Percentiles rank a stretch among this genome's conserved stretches.
phyloP scores from a whole-genome alignment of 2,113 vertebrate genomes.

The Cyanocitta stelleri region DNA sequence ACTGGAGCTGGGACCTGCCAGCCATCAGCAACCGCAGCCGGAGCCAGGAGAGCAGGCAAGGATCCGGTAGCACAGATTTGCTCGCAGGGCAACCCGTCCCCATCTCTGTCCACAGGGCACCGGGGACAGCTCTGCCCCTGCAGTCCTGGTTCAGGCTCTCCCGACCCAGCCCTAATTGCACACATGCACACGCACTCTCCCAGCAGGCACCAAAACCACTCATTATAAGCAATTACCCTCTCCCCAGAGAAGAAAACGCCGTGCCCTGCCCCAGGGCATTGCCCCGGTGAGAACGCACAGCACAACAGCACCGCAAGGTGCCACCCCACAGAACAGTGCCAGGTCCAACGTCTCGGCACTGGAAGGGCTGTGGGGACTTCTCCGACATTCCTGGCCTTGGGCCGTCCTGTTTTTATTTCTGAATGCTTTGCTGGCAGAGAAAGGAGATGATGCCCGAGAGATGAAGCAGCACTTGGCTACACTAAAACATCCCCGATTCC shows the following conservation, averaged over 20 bases:
- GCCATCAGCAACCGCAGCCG: rapidly evolving
- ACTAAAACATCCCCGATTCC: background rate
- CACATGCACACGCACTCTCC: rapidly evolving
- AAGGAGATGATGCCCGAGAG: background rate
- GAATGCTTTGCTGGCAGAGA: background rate
- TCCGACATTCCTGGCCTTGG: rapidly evolving
- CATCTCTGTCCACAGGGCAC: background rate
- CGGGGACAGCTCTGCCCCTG: background rate
- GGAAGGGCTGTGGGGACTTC: background rate
- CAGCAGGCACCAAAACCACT: background rate
- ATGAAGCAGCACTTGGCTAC: background rate
- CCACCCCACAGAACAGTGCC: background rate
- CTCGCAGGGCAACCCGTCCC: rapidly evolving
- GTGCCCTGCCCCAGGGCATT: background rate
- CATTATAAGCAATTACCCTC: background rate
- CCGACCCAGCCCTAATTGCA: background rate
- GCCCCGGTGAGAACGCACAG: background rate
- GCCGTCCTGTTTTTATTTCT: background rate
- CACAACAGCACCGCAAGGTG: background rate
- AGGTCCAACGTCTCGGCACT: rapidly evolving
- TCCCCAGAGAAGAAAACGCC: background rate
- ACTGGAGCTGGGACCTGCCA: rapidly evolving
- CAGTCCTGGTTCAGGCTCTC: background rate
- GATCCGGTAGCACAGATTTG: rapidly evolving
- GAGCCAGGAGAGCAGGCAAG: background rate